phyloP scores from a whole-genome alignment of 2,797 vertebrate species.

The Erithacus rubecula region DNA sequence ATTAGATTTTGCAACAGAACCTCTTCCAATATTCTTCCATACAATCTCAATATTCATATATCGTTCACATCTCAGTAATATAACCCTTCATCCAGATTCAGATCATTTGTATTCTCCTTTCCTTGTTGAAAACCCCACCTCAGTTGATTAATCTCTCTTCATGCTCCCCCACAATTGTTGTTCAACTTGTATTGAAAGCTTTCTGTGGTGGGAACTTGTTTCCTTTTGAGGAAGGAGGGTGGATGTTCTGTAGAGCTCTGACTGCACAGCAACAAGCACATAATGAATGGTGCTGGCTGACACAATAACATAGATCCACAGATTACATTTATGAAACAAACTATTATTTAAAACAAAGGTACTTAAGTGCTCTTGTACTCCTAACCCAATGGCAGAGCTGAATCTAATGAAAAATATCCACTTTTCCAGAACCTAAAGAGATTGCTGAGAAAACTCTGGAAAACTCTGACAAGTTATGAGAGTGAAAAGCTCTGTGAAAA shows the following conservation, averaged over 20 bases:
- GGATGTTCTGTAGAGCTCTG: not conserved
- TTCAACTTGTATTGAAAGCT: not conserved
- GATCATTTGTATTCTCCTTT: not conserved
- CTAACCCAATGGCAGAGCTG: not conserved
- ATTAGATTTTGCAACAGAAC: not conserved
- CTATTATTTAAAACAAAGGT: slow-evolving; percentile 25
- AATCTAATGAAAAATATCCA: not conserved
- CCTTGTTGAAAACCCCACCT: not conserved
- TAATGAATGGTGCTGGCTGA: not conserved
- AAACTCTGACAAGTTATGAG: not conserved
- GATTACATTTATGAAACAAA: slow-evolving; percentile 6
- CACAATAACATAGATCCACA: not conserved
- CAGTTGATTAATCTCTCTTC: not conserved
- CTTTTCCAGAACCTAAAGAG: not conserved
- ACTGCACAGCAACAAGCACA: not conserved
- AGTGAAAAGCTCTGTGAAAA: not conserved
- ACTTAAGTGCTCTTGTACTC: not conserved
- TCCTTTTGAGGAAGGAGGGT: not conserved
- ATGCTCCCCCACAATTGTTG: not conserved
- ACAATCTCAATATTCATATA: not conserved
- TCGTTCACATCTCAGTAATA: not conserved
- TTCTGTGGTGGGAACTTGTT: not conserved
- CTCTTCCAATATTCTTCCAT: not conserved
- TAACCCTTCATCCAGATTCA: not conserved
- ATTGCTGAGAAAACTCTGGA: not conserved